These are phyloP conservation scores for Thecophora atra DNA, from an alignment of 2,888 invertebrate genomes.

Conservation along the genomic window DNA sequence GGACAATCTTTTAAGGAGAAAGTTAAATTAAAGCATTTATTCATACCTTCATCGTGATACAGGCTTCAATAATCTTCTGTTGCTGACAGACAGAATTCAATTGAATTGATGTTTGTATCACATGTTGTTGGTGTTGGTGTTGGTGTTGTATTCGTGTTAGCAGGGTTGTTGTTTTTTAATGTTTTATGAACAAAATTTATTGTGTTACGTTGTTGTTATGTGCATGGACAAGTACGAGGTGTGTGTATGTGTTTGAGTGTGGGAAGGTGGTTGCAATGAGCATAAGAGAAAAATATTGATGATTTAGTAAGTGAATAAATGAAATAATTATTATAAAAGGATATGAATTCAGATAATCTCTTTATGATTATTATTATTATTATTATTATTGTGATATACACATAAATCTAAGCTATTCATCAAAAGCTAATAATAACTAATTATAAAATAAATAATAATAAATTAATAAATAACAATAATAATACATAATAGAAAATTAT, in stretches of 20 bases:
- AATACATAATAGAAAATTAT: too few relatives aligned
- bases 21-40: conserved; percentile 46
- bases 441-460: too few relatives aligned
- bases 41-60: conserved; percentile 92
- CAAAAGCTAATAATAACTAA: too few relatives aligned
- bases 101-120: conserved; percentile 61
- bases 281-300: conserved; percentile 47
- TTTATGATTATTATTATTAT: too few relatives aligned
- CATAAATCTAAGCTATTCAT: too few relatives aligned
- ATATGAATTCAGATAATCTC: too few relatives aligned
- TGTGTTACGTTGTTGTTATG: not conserved
- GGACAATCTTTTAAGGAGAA: conserved; percentile 18
- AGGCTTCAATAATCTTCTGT: conserved; percentile 94
- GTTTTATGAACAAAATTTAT: too few relatives aligned
- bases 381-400: too few relatives aligned
- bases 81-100: conserved; percentile 67
- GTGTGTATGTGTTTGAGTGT: conserved; percentile 38
- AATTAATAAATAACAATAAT: too few relatives aligned
- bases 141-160: conserved; percentile 29
- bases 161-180: conserved; percentile 39
- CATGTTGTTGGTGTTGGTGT: conserved; percentile 41
- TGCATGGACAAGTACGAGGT: conserved; percentile 37
- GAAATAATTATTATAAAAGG: conserved; percentile 35
- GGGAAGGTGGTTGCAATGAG: conserved; percentile 41
- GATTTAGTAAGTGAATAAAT: conserved; percentile 51